phyloP scores from a whole-genome alignment of 2,797 vertebrate genomes.

The Thripadectes ignobilis region DNA sequence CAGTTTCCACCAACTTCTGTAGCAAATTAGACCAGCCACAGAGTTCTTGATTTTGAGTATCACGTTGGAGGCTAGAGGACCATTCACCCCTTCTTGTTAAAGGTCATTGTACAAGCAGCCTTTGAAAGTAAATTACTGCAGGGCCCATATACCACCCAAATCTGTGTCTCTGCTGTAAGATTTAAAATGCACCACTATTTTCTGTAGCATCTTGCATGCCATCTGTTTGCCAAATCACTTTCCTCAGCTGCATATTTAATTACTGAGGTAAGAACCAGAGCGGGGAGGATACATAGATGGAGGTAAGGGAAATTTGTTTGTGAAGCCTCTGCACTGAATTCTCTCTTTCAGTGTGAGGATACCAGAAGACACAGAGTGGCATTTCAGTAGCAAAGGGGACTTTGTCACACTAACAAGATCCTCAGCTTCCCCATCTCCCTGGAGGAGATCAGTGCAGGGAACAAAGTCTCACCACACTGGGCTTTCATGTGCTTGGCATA shows the following conservation, averaged over 20 bases:
- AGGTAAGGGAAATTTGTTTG: not conserved
- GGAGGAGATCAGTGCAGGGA: not conserved
- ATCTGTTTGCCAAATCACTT: conserved; percentile 64
- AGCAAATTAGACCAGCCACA: not conserved
- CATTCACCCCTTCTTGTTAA: not conserved
- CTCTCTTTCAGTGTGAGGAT: not conserved
- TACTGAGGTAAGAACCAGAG: not conserved
- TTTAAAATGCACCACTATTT: conserved; percentile 7
- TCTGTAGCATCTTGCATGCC: conserved; percentile 18
- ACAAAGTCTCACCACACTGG: not conserved
- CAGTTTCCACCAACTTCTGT: not conserved
- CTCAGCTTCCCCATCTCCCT: not conserved
- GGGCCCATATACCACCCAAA: not conserved
- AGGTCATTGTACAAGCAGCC: not conserved
- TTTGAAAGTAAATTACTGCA: conserved; percentile 26
- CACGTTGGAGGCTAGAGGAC: not conserved
- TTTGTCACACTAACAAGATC: not conserved
- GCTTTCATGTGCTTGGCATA: not conserved
- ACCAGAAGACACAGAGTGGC: not conserved
- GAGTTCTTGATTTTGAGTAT: not conserved
- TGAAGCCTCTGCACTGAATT: not conserved
- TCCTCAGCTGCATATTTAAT: conserved; percentile 52
- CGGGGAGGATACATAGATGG: not conserved
- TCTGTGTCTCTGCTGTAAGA: not conserved
- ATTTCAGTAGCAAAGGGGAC: not conserved